Conservation (phyloP, 2,797 vertebrate genomes). For the Enteromius trimaculatus region DNA sequence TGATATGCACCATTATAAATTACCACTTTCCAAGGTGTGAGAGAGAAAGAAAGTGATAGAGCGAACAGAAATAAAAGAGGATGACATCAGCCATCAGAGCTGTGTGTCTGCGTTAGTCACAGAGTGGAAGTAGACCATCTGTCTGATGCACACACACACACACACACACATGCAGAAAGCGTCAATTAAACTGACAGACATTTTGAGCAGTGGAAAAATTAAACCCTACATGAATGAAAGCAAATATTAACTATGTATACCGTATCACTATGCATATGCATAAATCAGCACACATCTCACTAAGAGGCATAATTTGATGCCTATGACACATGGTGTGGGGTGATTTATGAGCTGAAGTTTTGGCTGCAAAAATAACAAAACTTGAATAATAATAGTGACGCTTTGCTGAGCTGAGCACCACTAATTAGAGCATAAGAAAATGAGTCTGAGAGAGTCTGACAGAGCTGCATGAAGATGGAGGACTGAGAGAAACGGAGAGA, state of each 20-base stretch:
- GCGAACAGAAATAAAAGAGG: slow-evolving; percentile 16
- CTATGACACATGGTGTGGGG: background rate
- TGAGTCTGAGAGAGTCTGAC: background rate
- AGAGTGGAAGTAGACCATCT: background rate
- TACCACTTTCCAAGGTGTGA: background rate
- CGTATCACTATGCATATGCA: background rate
- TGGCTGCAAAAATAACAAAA: background rate
- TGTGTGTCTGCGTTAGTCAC: background rate
- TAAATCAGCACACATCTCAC: background rate
- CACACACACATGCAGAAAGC: background rate
- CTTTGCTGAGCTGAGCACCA: background rate
- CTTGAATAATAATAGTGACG: background rate
- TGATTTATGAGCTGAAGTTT: background rate
- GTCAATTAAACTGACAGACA: background rate
- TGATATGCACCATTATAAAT: background rate
- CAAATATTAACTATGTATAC: background rate
- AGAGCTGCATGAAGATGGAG: background rate
- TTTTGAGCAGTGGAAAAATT: background rate
- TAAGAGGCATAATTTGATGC: background rate
- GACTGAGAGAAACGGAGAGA: background rate
- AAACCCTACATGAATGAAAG: background rate
- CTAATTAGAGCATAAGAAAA: background rate
- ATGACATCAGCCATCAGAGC: slow-evolving; percentile 8
- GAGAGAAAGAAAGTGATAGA: background rate
- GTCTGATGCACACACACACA: background rate